These are phyloP conservation scores for Caenorhabditis sp. DNA, from an alignment of 2,888 invertebrate species.

Conservation along the genomic window DNA sequence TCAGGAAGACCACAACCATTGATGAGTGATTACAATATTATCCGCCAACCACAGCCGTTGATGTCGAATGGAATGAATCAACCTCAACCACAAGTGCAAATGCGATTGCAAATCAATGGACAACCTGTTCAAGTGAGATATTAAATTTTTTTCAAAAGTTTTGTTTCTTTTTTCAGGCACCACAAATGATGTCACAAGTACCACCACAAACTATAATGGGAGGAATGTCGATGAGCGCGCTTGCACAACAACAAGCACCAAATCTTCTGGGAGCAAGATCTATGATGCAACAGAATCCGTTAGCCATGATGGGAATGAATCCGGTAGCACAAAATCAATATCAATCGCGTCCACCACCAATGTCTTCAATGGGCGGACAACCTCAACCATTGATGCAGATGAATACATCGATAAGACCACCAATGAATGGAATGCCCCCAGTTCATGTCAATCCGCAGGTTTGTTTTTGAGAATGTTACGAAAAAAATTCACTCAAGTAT, in stretches of 20 bases:
- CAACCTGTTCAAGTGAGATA: constrained; percentile 13
- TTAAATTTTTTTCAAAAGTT: no score
- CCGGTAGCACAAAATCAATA: constrained; percentile 23
- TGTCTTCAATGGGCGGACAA: constrained; percentile 15
- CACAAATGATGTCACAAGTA: constrained; percentile 22
- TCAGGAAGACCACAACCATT: constrained; percentile 29
- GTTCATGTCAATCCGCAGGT: constrained; percentile 51
- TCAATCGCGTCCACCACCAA: constrained; percentile 31
- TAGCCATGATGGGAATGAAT: constrained; percentile 20
- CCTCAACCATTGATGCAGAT: constrained; percentile 38
- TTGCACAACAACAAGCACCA: constrained; percentile 10
- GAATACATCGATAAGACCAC: constrained; percentile 40
- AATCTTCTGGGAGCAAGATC: constrained; percentile 9
- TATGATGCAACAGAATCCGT: not conserved
- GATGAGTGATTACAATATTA: constrained; percentile 8
- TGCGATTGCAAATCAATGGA: constrained; percentile 34
- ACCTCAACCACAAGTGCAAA: constrained; percentile 18
- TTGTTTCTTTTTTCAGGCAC: not conserved
- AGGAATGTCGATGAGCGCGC: not conserved
- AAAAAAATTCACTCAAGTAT: no score
- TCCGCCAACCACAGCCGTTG: not conserved
- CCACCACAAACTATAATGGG: constrained; percentile 11
- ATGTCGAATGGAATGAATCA: not conserved
- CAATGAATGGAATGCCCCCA: constrained; percentile 40
- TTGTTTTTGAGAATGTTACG: no score